Evolutionary conservation across 2,888 invertebrate species (phyloP).

Genomic region (Girardia tigrina): DNA sequence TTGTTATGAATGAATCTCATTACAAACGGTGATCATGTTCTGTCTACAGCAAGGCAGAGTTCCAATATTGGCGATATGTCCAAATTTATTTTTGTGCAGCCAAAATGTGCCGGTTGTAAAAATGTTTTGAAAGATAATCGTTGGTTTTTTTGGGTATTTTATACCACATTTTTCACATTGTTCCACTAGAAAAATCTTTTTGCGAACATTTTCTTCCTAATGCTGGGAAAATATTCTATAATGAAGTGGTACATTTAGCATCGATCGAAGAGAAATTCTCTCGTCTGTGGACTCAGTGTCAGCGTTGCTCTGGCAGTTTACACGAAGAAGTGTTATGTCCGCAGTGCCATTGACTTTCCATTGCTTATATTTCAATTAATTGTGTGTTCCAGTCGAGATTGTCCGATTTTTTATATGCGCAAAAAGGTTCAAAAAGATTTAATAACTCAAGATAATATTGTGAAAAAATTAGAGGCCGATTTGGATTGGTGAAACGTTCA

Average conservation of each 20-base stretch:
- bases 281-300: slow-evolving; percentile 92
- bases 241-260: slow-evolving; percentile 59
- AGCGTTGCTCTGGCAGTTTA: slow-evolving; percentile 87
- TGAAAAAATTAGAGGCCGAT: slow-evolving; percentile 61
- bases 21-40: no score
- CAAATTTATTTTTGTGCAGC: no score
- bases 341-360: slow-evolving; percentile 55
- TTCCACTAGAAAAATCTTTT: slow-evolving; percentile 41
- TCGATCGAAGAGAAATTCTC: slow-evolving; percentile 76
- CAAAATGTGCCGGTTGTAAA: no score
- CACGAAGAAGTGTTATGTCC: slow-evolving; percentile 96
- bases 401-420: slow-evolving; percentile 98
- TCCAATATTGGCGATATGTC: no score
- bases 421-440: slow-evolving; percentile 93
- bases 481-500: not conserved
- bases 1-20: no score
- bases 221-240: slow-evolving; percentile 68
- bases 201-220: slow-evolving; percentile 57
- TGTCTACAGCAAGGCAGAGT: no score
- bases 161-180: no score
- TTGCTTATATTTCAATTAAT: not conserved
- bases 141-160: no score
- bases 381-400: slow-evolving; percentile 65
- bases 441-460: slow-evolving; percentile 66
- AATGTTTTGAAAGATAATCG: no score